These are phyloP conservation scores for Magallana gigas DNA, from an alignment of 1,140 invertebrate genomes.

Conservation along the genomic window DNA sequence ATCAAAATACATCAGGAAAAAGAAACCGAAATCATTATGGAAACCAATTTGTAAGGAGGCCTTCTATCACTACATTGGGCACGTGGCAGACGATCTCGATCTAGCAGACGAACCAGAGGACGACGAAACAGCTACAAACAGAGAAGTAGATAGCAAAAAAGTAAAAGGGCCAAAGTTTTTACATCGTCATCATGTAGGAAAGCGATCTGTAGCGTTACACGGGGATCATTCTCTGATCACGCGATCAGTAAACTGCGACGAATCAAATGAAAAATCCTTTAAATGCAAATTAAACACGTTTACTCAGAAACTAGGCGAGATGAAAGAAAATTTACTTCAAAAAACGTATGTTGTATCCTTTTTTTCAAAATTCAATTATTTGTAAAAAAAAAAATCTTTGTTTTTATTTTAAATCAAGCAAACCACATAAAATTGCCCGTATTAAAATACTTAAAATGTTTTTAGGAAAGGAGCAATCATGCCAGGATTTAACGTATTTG, in stretches of 20 bases:
- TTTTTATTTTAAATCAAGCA: too few relatives aligned
- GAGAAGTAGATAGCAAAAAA: constrained; percentile 40
- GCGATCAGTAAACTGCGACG: not conserved
- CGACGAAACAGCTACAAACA: constrained; percentile 34
- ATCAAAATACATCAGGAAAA: constrained; percentile 39
- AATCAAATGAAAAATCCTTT: not conserved
- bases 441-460: too few relatives aligned
- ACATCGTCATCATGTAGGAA: constrained; percentile 12
- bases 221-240: not conserved
- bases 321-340: not conserved
- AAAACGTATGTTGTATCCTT: not conserved
- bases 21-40: constrained; percentile 40
- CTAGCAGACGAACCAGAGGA: constrained; percentile 42
- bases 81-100: constrained; percentile 39
- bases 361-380: too few relatives aligned
- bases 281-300: constrained; percentile 4
- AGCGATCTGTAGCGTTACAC: not conserved
- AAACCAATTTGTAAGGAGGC: constrained; percentile 46
- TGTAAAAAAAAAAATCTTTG: too few relatives aligned
- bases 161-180: constrained; percentile 9
- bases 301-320: not conserved
- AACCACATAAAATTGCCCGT: too few relatives aligned
- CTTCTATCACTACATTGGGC: constrained; percentile 44
- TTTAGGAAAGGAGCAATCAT: constrained; percentile 15
- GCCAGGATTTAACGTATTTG: constrained; percentile 15